Evolutionary conservation across 2,113 vertebrate genomes (phyloP).

Genomic region (Odocoileus hemionus): DNA sequence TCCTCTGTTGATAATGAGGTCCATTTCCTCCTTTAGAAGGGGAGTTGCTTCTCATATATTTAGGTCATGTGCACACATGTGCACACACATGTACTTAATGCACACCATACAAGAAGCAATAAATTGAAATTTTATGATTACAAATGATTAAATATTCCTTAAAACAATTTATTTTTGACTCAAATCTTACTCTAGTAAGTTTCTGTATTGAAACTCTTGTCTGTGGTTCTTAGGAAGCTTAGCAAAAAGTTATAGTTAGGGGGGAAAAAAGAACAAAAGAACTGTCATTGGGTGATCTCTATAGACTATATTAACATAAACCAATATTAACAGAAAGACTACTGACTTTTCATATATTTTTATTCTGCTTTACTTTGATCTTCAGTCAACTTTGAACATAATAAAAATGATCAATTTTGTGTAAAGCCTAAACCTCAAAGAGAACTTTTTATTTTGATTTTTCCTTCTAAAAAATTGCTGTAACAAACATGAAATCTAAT

Average conservation of each 20-base stretch:
- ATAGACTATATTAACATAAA: neutral
- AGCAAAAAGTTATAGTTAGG: neutral
- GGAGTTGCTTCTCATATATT: neutral
- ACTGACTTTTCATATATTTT: neutral
- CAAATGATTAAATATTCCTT: neutral
- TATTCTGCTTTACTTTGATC: neutral
- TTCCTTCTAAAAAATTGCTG: neutral
- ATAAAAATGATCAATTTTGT: neutral
- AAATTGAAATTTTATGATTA: neutral
- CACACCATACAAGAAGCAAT: neutral
- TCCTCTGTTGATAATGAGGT: neutral
- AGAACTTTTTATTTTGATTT: neutral
- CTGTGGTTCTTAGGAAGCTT: neutral
- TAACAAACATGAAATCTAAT: neutral
- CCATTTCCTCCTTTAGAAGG: neutral
- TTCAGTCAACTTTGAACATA: neutral
- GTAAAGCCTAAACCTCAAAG: neutral
- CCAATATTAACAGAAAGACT: neutral
- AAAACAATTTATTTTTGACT: neutral
- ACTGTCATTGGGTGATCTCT: neutral
- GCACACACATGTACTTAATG: neutral
- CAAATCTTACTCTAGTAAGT: neutral
- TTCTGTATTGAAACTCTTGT: neutral
- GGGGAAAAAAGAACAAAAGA: neutral
- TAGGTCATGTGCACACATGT: neutral